Evolutionary conservation across 2,113 vertebrate genomes (phyloP).

Genomic region (Oryctolagus cuniculus): DNA sequence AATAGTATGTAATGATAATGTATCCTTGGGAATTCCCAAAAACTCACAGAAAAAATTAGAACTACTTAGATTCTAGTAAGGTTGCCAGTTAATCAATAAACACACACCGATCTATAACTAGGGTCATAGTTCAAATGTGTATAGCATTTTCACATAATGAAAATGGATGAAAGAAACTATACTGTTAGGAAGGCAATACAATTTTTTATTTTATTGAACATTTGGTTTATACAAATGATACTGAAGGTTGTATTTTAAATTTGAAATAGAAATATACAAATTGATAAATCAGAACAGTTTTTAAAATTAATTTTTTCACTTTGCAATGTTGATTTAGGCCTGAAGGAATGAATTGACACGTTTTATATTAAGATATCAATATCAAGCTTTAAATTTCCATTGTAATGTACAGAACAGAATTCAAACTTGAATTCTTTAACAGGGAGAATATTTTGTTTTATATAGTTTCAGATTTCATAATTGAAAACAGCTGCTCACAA

Average conservation of each 20-base stretch:
- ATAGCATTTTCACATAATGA: constrained; percentile 45
- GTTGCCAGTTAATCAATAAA: constrained; percentile 72
- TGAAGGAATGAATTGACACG: not conserved
- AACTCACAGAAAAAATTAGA: constrained; percentile 11
- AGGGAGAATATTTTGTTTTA: constrained; percentile 38
- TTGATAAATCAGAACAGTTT: not conserved
- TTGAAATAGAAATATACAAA: constrained; percentile 35
- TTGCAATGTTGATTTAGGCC: not conserved
- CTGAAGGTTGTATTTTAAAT: constrained; percentile 40
- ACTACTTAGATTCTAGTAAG: constrained; percentile 29
- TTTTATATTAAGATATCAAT: constrained; percentile 25
- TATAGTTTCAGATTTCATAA: constrained; percentile 59
- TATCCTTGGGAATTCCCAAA: not conserved
- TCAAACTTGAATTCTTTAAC: constrained; percentile 18
- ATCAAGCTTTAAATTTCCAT: constrained; percentile 28
- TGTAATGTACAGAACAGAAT: constrained; percentile 24
- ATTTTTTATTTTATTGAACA: constrained; percentile 20
- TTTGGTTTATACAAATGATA: constrained; percentile 32
- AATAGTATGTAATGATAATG: not conserved
- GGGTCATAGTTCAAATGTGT: constrained; percentile 45
- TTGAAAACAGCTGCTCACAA: constrained; percentile 55
- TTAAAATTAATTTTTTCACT: constrained; percentile 20
- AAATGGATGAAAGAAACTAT: constrained; percentile 67
- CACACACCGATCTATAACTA: not conserved
- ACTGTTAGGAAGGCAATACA: not conserved